Evolutionary conservation across 1,140 invertebrate species (phyloP).

Genomic region (Trinorchestia longiramus): DNA sequence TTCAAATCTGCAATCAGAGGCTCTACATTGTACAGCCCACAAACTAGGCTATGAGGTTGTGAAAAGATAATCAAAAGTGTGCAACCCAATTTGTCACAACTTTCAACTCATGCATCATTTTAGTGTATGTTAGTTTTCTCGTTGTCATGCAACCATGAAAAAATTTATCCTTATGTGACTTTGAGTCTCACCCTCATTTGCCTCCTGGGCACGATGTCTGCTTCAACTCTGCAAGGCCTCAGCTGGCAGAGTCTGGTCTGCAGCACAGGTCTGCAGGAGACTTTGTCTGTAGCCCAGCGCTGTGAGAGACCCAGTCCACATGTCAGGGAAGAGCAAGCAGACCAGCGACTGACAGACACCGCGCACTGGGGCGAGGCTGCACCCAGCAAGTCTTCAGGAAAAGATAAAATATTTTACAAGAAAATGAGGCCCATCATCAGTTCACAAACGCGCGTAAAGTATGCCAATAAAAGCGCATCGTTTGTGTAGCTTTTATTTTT

Average conservation of each 20-base stretch:
- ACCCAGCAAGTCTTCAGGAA: background rate
- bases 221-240: slow-evolving; percentile 67
- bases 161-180: too few relatives aligned
- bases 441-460: background rate
- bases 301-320: slow-evolving; percentile 78
- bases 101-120: too few relatives aligned
- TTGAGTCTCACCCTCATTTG: background rate
- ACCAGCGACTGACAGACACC: slow-evolving; percentile 75
- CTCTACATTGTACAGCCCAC: too few relatives aligned
- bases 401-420: background rate
- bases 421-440: background rate
- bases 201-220: background rate
- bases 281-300: slow-evolving; percentile 75
- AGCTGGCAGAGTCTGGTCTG: slow-evolving; percentile 77
- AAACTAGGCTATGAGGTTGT: too few relatives aligned
- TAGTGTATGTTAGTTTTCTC: too few relatives aligned
- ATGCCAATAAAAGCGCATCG: too few relatives aligned
- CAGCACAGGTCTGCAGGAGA: slow-evolving; percentile 74
- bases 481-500: too few relatives aligned
- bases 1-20: too few relatives aligned
- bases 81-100: too few relatives aligned
- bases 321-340: slow-evolving; percentile 73
- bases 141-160: too few relatives aligned
- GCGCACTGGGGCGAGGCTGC: slow-evolving; percentile 17
- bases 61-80: too few relatives aligned